A percentile compares a stretch with the other conserved stretches of the same genome.
Conservation (phyloP, 2,797 vertebrate genomes). For the Syndactyla subalaris region DNA sequence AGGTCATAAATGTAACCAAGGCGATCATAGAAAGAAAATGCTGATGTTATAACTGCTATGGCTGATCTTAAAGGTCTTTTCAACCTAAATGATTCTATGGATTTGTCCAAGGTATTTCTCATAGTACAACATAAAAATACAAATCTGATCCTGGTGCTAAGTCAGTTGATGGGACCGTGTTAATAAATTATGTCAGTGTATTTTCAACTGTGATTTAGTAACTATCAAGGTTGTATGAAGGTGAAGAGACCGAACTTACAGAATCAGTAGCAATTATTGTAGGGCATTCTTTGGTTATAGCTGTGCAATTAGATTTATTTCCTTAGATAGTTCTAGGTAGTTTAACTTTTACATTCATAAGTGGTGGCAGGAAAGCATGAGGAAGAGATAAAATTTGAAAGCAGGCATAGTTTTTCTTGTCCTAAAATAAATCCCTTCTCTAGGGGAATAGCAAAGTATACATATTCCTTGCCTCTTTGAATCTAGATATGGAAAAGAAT, state of each 20-base stretch:
- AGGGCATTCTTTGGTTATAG: slow-evolving; percentile 32
- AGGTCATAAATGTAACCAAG: slow-evolving; percentile 21
- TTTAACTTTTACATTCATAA: slow-evolving; percentile 54
- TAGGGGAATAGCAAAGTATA: slow-evolving; percentile 54
- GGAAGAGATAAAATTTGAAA: slow-evolving; percentile 39
- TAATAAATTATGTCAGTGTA: slow-evolving; percentile 37
- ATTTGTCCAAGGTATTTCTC: slow-evolving; percentile 10
- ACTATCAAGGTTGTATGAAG: slow-evolving; percentile 21
- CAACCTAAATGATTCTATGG: not conserved
- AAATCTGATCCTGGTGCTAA: not conserved
- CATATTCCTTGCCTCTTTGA: slow-evolving; percentile 58
- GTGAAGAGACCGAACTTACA: slow-evolving; percentile 23
- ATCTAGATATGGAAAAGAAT: slow-evolving; percentile 33
- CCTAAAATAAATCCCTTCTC: slow-evolving; percentile 37
- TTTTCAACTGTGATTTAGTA: slow-evolving; percentile 54
- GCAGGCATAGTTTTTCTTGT: slow-evolving; percentile 45
- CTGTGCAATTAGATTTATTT: slow-evolving; percentile 55
- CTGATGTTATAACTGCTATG: not conserved
- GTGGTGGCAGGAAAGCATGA: slow-evolving; percentile 34
- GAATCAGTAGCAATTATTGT: slow-evolving; percentile 23
- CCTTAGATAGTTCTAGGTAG: slow-evolving; percentile 41
- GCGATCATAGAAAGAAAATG: not conserved
- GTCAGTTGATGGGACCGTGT: not conserved
- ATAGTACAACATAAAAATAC: not conserved
- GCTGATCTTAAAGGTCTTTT: not conserved